Percentiles rank a stretch among this genome's conserved stretches.
These are phyloP conservation scores for Macroglossus sobrinus DNA, from an alignment of 2,113 vertebrate genomes.

Conservation along the genomic window DNA sequence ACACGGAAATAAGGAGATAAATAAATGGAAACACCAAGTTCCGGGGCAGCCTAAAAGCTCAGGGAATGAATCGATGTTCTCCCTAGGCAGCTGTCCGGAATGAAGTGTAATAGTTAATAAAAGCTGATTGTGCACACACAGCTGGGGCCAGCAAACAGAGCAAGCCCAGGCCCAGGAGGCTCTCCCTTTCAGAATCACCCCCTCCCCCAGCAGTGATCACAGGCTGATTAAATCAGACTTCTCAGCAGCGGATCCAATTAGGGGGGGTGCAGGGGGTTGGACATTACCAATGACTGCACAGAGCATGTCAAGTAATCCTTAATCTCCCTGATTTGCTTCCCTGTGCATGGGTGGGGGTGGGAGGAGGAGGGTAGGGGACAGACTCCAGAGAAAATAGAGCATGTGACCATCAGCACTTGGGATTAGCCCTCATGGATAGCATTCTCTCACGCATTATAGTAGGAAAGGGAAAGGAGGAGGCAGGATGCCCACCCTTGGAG, in stretches of 20 bases:
- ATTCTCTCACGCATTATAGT: background rate
- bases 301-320: slow-evolving; percentile 15
- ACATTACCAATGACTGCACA: background rate
- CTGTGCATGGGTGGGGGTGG: background rate
- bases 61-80: slow-evolving; percentile 46
- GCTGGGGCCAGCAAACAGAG: slow-evolving; percentile 80
- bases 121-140: slow-evolving; percentile 76
- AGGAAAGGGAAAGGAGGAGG: background rate
- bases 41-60: slow-evolving; percentile 30
- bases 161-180: slow-evolving; percentile 64
- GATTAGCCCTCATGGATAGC: background rate
- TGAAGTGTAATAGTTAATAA: slow-evolving; percentile 65
- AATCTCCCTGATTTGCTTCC: slow-evolving; percentile 45
- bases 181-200: slow-evolving; percentile 27
- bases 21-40: slow-evolving; percentile 23
- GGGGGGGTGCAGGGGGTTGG: slow-evolving; percentile 48
- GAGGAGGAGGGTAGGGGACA: background rate
- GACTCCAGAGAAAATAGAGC: background rate
- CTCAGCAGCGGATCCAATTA: slow-evolving; percentile 75
- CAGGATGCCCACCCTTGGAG: background rate
- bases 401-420: background rate
- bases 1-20: background rate
- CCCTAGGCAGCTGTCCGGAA: slow-evolving; percentile 78
- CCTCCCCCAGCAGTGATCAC: slow-evolving; percentile 24
- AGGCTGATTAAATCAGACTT: slow-evolving; percentile 76